Evolutionary conservation across 2,888 invertebrate genomes (phyloP).

Genomic region (Melieria omissa): DNA sequence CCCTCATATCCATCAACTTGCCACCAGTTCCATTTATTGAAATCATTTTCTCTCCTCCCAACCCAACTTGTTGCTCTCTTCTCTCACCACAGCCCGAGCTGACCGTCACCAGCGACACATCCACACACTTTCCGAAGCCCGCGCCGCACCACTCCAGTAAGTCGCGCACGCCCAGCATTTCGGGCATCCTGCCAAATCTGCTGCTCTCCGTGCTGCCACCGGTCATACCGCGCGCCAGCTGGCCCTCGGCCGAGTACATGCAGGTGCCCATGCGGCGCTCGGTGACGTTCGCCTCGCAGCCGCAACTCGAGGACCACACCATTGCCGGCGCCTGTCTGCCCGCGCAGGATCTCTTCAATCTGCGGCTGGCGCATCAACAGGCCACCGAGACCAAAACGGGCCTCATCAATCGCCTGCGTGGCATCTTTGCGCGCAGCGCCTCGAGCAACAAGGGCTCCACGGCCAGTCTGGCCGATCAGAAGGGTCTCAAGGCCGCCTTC

Average conservation of each 20-base stretch:
- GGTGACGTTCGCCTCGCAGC: slow-evolving; percentile 75
- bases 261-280: slow-evolving; percentile 71
- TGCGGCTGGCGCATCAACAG: slow-evolving; percentile 69
- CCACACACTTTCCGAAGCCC: slow-evolving; percentile 42
- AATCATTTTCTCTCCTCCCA: neutral
- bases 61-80: neutral
- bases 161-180: slow-evolving; percentile 74
- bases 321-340: slow-evolving; percentile 67
- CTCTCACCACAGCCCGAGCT: slow-evolving; percentile 56
- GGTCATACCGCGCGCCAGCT: slow-evolving; percentile 80
- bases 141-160: slow-evolving; percentile 49
- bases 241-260: slow-evolving; percentile 79
- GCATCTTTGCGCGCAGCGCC: slow-evolving; percentile 74
- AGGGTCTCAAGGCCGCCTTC: slow-evolving; percentile 75
- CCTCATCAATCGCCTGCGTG: slow-evolving; percentile 69
- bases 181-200: slow-evolving; percentile 77
- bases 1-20: too few relatives aligned
- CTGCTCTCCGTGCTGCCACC: slow-evolving; percentile 79
- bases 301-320: slow-evolving; percentile 70
- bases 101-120: slow-evolving; percentile 57
- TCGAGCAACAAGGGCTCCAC: slow-evolving; percentile 75
- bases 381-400: slow-evolving; percentile 71
- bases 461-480: slow-evolving; percentile 69
- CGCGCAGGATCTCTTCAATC: slow-evolving; percentile 71
- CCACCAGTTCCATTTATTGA: neutral